Base-by-base conservation (phyloP, 2,888 invertebrate genomes). In the Nemoura dubitans region DNA sequence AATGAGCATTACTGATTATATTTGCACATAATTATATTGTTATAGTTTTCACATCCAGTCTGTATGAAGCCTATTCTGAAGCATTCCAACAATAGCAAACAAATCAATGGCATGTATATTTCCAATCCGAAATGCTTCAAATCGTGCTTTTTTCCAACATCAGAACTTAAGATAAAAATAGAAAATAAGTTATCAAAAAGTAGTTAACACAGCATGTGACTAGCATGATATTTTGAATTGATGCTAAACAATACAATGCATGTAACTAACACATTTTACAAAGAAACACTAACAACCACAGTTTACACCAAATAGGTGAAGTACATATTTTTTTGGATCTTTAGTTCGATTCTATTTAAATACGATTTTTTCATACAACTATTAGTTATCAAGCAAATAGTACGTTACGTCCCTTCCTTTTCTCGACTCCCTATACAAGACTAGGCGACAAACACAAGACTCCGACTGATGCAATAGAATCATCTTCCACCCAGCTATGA, bases 371-470 rank as follows among this genome's bases (percentile, higher is more conserved):
- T 59, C 59, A 21, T 59, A 59, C 59, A 59, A 59, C 59, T 21
- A 59, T 10, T 59, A 59, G 59, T 59, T 21, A 59, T 59, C 59
- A 59, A 59, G 59, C 59, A 59, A 59, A 59, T 78, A 78, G 78
- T 78, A 78, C 28, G 25, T 78, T 5, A 26, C 28, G 5, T 78
- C 14, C 78, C 7, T 2, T 28, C n/a, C 0, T 78, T 78, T 83
- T 83, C 21, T 30, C 27, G 42, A 42, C n/a, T 14, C 43, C 36
- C 42, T 83, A 42, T 83, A 83, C 83, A 83, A 83, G 83, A 83
- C 83, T 83, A 83, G 83, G 83, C 30, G 29, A 42, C 36, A 83
- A 83, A 28, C 26, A 78, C 26, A 78, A 78, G 78, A n/a, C 25
- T 26, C 14, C 7, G 25, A 78, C n/a, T 26, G 14, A 59, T 59